Percentiles rank a stretch among this genome's conserved stretches.
phyloP scores from a whole-genome alignment of 1,140 invertebrate genomes.

The Cheumatopsyche charites region DNA sequence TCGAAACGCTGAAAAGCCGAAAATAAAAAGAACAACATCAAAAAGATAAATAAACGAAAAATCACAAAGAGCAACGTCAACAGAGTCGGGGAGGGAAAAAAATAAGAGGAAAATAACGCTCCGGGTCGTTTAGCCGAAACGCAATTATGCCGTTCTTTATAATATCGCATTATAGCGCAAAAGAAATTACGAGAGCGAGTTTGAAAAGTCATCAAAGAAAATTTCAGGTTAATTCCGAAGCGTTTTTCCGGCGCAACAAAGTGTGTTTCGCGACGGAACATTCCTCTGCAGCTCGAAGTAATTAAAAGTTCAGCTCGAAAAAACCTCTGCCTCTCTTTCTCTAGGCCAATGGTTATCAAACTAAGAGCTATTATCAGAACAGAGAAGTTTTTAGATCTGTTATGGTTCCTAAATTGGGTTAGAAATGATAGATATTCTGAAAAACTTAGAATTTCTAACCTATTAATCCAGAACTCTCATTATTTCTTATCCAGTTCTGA shows the following conservation, averaged over 20 bases:
- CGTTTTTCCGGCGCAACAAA: slow-evolving; percentile 20
- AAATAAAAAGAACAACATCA: not conserved
- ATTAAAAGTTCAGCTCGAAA: slow-evolving; percentile 15
- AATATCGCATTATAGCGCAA: too few relatives aligned
- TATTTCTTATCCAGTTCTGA: too few relatives aligned
- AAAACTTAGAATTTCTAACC: too few relatives aligned
- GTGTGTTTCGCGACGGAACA: slow-evolving; percentile 7
- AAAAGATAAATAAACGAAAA: not conserved
- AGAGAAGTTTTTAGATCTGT: too few relatives aligned
- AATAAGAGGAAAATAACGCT: not conserved
- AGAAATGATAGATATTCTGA: too few relatives aligned
- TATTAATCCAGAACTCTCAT: too few relatives aligned
- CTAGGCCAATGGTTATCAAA: too few relatives aligned
- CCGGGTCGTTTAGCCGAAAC: slow-evolving; percentile 3
- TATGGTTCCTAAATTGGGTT: too few relatives aligned
- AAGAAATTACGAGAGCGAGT: slow-evolving; percentile 5
- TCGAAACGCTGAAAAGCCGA: not conserved
- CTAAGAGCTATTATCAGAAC: too few relatives aligned
- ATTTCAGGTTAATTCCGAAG: slow-evolving; percentile 15
- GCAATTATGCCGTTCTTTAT: not conserved
- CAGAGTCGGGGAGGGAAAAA: not conserved
- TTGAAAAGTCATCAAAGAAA: slow-evolving; percentile 27
- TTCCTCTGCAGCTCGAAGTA: slow-evolving; percentile 5
- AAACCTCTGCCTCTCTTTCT: not conserved
- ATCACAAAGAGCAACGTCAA: not conserved